Conservation (phyloP, 2,113 vertebrate species). For the Conger conger region DNA sequence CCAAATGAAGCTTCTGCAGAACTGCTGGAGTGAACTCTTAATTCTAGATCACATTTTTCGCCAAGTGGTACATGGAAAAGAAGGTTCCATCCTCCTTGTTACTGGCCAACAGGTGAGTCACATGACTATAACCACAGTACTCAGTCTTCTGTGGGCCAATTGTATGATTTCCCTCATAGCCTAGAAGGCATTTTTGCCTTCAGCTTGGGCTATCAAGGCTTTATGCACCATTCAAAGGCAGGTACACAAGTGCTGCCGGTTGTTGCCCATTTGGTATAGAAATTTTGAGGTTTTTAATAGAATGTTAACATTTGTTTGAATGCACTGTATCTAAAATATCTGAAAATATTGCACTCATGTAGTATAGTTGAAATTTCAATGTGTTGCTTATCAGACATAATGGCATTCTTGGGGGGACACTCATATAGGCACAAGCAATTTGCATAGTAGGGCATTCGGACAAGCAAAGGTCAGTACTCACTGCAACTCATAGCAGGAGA, state of each 20-base stretch:
- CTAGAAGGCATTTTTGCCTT: conserved; percentile 43
- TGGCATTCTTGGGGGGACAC: too few species aligned
- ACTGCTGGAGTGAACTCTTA: conserved; percentile 98
- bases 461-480: too few species aligned
- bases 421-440: too few species aligned
- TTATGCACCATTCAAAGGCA: conserved; percentile 29
- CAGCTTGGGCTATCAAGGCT: conserved; percentile 48
- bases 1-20: conserved; percentile 99
- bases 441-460: too few species aligned
- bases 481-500: not conserved
- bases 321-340: too few species aligned
- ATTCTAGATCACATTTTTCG: conserved; percentile 97
- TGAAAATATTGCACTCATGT: too few species aligned
- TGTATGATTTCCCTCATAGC: conserved; percentile 41
- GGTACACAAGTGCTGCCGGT: conserved; percentile 53
- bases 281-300: conserved; percentile 54
- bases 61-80: conserved; percentile 94
- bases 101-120: conserved; percentile 94
- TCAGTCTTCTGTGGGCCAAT: conserved; percentile 18
- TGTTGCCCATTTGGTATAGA: conserved; percentile 26
- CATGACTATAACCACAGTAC: not conserved
- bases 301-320: conserved; percentile 26
- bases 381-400: too few species aligned
- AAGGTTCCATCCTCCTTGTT: conserved; percentile 92
- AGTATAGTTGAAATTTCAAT: too few species aligned